A percentile compares a stretch with the other conserved stretches of the same genome.
phyloP scores from a whole-genome alignment of 1,140 invertebrate species.

The Drosophila triauraria region DNA sequence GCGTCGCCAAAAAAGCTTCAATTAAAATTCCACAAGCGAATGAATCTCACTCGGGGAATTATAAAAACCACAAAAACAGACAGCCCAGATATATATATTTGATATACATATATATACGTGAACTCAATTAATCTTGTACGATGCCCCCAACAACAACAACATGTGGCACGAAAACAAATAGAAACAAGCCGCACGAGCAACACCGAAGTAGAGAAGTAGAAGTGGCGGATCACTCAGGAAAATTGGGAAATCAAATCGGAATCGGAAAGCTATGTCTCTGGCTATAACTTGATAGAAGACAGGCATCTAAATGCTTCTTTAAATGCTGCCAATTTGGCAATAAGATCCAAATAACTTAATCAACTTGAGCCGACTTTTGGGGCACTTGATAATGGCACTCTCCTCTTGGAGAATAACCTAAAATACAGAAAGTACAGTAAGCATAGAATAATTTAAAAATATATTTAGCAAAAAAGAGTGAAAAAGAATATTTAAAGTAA shows the following conservation, averaged over 20 bases:
- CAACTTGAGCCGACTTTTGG: conserved; percentile 16
- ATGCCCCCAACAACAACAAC: conserved; percentile 24
- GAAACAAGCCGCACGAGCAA: conserved; percentile 4
- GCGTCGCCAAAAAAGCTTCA: conserved; percentile 58
- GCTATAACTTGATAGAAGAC: conserved; percentile 5
- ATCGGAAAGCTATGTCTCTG: background rate
- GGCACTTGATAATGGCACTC: background rate
- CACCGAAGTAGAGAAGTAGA: conserved; percentile 17
- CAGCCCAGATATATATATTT: conserved; percentile 33
- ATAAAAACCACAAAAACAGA: conserved; percentile 36
- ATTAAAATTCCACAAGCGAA: conserved; percentile 71
- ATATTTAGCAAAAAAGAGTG: background rate
- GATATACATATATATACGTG: conserved; percentile 27
- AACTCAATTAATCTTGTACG: conserved; percentile 61
- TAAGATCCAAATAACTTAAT: conserved; percentile 1
- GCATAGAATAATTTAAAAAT: background rate
- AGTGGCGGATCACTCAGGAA: conserved; percentile 27
- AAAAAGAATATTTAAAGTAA: background rate
- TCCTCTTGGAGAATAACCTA: background rate
- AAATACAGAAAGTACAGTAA: background rate
- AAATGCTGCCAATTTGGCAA: conserved; percentile 26
- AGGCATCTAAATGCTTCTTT: conserved; percentile 2
- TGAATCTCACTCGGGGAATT: conserved; percentile 24
- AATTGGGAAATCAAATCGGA: conserved; percentile 36
- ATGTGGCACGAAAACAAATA: conserved; percentile 18